Evolutionary conservation across 2,888 invertebrate genomes (phyloP), one percentile per base, ranked within the genome.

Genomic region (Drosophila sordidula): DNA sequence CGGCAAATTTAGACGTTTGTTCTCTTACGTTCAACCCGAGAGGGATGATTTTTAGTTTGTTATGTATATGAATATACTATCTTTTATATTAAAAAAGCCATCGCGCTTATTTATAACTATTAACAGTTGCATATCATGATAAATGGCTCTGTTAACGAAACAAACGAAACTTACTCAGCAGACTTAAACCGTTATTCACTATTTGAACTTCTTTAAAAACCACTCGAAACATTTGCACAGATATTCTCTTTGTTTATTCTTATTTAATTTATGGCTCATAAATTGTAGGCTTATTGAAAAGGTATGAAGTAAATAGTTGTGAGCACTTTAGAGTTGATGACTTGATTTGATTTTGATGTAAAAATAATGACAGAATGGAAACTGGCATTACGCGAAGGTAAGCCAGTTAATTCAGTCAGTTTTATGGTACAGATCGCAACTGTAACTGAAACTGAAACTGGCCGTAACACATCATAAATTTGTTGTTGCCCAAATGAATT

Each of bases 321-420:
- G 39, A 22, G 5, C 26, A 18, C 25, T 42, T 47, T 42, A 0
- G 9, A 56, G 9, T 11, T 36, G 34, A 49, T 56, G 56, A 56
- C 54, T 61, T 67, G 51, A 68, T 67, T 68, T 42, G 41, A 42
- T 75, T 65, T 65, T 70, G 54, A 54, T 76, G 76, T 41, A 44
- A 44, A 55, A 47, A 46, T 75, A 74, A 61, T 74, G 34, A 49
- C 26, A 50, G 16, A 32, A 52, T 16, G 22, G 0, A 16, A 51
- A 11, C 41, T n/a, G 3, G 0, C 16, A 26, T 25, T 12, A 16
- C 16, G 16, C 39, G 8, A 9, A 16, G 16, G 9, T 39, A 16
- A 39, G 54, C 8, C 8, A 36, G 8, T 36, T 9, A 16, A 12
- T 42, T 42, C 25, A 45, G 44, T 57, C 47, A 22, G 44, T 14